These are phyloP conservation scores for Heptranchias perlo DNA, from an alignment of 2,113 vertebrate genomes.

Conservation along the genomic window DNA sequence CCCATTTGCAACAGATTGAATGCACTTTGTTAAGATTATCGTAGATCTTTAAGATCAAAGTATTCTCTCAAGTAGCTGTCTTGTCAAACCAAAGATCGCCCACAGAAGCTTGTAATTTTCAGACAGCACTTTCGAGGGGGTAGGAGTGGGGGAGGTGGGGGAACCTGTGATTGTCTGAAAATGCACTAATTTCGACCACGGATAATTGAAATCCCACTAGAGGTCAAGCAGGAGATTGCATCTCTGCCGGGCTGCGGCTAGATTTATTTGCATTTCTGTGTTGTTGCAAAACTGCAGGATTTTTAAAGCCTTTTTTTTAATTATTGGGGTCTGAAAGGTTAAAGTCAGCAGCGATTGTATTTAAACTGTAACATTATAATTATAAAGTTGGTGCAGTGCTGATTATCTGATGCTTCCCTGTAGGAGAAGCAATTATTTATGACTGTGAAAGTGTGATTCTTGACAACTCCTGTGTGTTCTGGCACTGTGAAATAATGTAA, in stretches of 20 bases:
- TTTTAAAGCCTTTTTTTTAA: not conserved
- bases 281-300: not conserved
- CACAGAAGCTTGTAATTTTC: not conserved
- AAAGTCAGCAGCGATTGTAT: conserved; percentile 34
- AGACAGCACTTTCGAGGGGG: not conserved
- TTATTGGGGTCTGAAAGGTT: conserved; percentile 35
- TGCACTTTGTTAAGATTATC: not conserved
- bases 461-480: conserved; percentile 10
- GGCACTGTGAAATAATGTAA: conserved; percentile 18
- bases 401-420: conserved; percentile 35
- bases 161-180: not conserved
- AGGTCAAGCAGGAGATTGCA: not conserved
- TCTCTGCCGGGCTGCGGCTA: not conserved
- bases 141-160: not conserved
- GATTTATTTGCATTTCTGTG: not conserved
- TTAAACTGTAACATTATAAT: conserved; percentile 28
- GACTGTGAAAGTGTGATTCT: conserved; percentile 10
- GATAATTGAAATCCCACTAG: not conserved
- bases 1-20: not conserved
- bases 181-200: not conserved
- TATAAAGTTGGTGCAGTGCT: conserved; percentile 29
- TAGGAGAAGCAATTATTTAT: conserved; percentile 34
- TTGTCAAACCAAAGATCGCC: not conserved
- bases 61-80: not conserved
- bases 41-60: not conserved